Evolutionary conservation across 2,797 vertebrate species (phyloP).

Genomic region (Perodicticus potto): DNA sequence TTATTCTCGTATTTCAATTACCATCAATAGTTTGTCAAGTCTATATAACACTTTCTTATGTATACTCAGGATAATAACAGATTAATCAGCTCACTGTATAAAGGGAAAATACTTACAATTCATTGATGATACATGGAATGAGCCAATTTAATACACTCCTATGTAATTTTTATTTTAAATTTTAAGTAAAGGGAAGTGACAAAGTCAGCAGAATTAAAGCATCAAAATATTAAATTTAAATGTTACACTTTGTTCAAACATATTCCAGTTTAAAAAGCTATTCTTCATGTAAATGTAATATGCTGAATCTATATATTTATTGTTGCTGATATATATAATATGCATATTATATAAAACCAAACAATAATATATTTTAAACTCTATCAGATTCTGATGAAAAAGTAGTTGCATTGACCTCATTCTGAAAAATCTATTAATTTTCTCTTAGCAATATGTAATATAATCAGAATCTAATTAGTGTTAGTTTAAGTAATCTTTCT

Average conservation of each 20-base stretch:
- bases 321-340: not conserved
- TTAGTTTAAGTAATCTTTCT: not conserved
- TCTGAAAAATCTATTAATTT: not conserved
- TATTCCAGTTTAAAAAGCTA: not conserved
- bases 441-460: not conserved
- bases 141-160: not conserved
- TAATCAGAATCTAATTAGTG: not conserved
- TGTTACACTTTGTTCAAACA: not conserved
- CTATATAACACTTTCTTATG: not conserved
- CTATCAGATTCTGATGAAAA: not conserved
- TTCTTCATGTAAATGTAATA: not conserved
- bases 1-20: not conserved
- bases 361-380: not conserved
- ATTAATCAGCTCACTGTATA: not conserved
- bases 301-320: not conserved
- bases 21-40: not conserved
- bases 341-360: not conserved
- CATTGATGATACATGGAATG: not conserved
- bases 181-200: not conserved
- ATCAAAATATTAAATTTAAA: constrained; percentile 3
- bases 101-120: not conserved
- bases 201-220: not conserved
- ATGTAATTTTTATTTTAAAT: not conserved
- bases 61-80: not conserved
- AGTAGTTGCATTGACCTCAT: not conserved